Conservation (phyloP, 2,888 invertebrate genomes). For the Heliconius cydno region DNA sequence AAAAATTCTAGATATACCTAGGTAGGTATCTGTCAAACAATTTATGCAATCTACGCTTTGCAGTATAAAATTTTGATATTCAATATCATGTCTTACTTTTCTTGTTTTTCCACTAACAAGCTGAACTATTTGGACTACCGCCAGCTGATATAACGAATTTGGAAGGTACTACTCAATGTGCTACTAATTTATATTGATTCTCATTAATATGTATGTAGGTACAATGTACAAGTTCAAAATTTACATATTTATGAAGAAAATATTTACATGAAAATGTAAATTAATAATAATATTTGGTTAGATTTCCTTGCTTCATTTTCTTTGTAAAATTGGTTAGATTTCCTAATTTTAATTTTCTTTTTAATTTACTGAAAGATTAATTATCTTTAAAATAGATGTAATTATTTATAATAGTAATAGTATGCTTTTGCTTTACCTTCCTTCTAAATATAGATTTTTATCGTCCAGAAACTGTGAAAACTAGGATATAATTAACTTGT, state of each 20-base stretch:
- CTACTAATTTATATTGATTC: conserved; percentile 41
- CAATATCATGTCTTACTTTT: conserved; percentile 20
- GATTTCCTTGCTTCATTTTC: not conserved
- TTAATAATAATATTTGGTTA: not conserved
- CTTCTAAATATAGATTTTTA: not conserved
- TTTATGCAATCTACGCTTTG: conserved; percentile 1
- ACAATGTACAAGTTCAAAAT: conserved; percentile 35
- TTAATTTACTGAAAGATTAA: too few relatives aligned
- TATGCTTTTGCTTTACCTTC: too few relatives aligned
- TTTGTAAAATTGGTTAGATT: too few relatives aligned
- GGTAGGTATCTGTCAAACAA: not conserved
- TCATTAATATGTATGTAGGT: conserved; percentile 35
- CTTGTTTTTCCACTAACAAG: conserved; percentile 31
- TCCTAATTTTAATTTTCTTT: too few relatives aligned
- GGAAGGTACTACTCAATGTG: conserved; percentile 41
- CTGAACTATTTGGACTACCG: conserved; percentile 42
- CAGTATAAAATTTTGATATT: conserved; percentile 15
- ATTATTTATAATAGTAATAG: too few relatives aligned
- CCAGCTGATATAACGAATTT: conserved; percentile 46
- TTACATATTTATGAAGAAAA: conserved; percentile 38
- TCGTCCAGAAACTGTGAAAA: not conserved
- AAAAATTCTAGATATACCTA: not conserved
- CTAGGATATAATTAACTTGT: not conserved
- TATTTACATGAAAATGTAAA: not conserved
- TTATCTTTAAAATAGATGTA: too few relatives aligned